Evolutionary conservation across 2,888 invertebrate genomes (phyloP).

Genomic region (Drosophila austrosaltans): DNA sequence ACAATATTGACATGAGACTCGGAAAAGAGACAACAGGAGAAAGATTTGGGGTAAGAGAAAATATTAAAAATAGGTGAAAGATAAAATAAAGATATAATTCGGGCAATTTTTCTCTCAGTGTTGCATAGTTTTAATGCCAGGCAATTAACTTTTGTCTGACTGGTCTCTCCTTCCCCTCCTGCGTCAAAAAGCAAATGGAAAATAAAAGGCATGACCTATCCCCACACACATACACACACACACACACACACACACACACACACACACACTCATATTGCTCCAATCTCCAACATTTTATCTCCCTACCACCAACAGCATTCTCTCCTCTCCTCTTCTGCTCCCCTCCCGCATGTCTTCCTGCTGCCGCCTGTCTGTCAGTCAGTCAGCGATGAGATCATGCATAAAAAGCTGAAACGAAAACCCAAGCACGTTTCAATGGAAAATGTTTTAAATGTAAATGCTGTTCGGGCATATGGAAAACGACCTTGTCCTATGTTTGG

Average conservation of each 20-base stretch:
- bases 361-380: constrained; percentile 44
- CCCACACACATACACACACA: not conserved
- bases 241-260: not conserved
- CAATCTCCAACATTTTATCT: not conserved
- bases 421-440: constrained; percentile 55
- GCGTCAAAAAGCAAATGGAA: constrained; percentile 13
- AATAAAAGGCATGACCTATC: not conserved
- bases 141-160: constrained; percentile 75
- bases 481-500: constrained; percentile 78
- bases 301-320: not conserved
- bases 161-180: not conserved
- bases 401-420: constrained; percentile 59
- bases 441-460: constrained; percentile 72
- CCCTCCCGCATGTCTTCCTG: not conserved
- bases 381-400: constrained; percentile 77
- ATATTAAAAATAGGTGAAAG: not conserved
- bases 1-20: constrained; percentile 43
- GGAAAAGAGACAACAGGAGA: not conserved
- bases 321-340: too few species aligned
- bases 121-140: constrained; percentile 76
- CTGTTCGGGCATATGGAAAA: constrained; percentile 54
- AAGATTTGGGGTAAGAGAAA: not conserved
- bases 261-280: not conserved
- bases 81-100: constrained; percentile 1
- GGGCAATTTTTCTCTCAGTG: constrained; percentile 31